phyloP scores from a whole-genome alignment of 2,888 invertebrate species.

The Pimpla rufipes region DNA sequence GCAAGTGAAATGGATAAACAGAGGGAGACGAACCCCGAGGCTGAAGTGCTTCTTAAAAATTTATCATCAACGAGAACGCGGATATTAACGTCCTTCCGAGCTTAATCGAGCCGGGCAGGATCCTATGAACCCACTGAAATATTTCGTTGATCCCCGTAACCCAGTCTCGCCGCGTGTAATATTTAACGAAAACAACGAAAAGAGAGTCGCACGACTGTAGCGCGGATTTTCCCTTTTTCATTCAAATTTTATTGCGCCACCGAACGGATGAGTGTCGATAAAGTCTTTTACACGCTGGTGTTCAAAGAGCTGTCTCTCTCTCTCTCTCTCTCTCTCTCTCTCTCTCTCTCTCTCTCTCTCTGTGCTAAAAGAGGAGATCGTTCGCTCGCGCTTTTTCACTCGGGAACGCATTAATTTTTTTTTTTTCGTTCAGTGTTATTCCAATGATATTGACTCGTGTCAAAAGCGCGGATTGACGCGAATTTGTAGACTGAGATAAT shows the following conservation, averaged over 20 bases:
- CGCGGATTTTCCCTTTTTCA: constrained; percentile 27
- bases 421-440: background rate
- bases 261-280: background rate
- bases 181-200: background rate
- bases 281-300: background rate
- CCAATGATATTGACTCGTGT: background rate
- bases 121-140: background rate
- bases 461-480: background rate
- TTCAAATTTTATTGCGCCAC: constrained; percentile 16
- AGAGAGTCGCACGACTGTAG: background rate
- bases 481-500: too few relatives aligned
- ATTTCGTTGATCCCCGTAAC: background rate
- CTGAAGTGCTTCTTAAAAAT: constrained; percentile 64
- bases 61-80: constrained; percentile 55
- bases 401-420: background rate
- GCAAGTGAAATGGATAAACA: constrained; percentile 35
- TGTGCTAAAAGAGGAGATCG: too few relatives aligned
- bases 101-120: background rate
- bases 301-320: background rate
- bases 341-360: too few relatives aligned
- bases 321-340: too few relatives aligned
- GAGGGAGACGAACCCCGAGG: constrained; percentile 29
- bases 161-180: background rate
- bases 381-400: background rate
- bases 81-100: constrained; percentile 34